Evolutionary conservation across 2,797 vertebrate genomes (phyloP), one percentile per base, ranked within the genome.

Genomic region (Menidia menidia): DNA sequence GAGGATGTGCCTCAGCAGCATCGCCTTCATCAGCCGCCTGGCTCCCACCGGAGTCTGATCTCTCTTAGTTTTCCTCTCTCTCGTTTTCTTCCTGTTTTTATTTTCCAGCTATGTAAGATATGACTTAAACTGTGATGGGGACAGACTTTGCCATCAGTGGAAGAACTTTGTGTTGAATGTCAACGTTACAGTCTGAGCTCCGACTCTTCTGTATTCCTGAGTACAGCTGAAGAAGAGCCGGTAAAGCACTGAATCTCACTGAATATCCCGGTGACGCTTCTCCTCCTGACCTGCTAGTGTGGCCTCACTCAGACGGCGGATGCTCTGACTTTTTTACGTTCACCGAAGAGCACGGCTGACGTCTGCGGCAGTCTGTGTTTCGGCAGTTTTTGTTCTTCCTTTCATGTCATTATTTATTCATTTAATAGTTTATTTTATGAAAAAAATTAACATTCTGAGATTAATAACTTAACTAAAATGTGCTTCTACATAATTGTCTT

Each of bases 21-120:
- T 99, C 89, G 95, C 97, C 87, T 98, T 99, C 88, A 88, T 98
- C 92, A 99, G 97, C 91, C 97, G 97, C 86, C 92, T 99, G 77
- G 98, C 97, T 47, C 98, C 98, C 81, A 97, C 96, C 9, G 96
- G 95, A 71, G 96, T 96, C 53, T 98, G 95, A 94, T 71, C 25
- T 3, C 53, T n/a, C n/a, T n/a, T n/a, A n/a, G n/a, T n/a, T n/a
- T n/a, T n/a, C n/a, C n/a, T n/a, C n/a, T n/a, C n/a, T 55, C 25
- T 6, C 30, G 12, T 10, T 60, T 18, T 42, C 64, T 54, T 1
- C 0, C 43, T 42, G 60, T n/a, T 68, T 61, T 75, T 72, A 41
- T 64, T 81, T 70, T 77, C 48, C 50, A 59, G 75, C 80, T 75
- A 72, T 77, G 68, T 84, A 85, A 48, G 71, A 85, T 83, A 76